Base-by-base conservation (phyloP, 2,113 vertebrate species). In the Scopus umbretta region DNA sequence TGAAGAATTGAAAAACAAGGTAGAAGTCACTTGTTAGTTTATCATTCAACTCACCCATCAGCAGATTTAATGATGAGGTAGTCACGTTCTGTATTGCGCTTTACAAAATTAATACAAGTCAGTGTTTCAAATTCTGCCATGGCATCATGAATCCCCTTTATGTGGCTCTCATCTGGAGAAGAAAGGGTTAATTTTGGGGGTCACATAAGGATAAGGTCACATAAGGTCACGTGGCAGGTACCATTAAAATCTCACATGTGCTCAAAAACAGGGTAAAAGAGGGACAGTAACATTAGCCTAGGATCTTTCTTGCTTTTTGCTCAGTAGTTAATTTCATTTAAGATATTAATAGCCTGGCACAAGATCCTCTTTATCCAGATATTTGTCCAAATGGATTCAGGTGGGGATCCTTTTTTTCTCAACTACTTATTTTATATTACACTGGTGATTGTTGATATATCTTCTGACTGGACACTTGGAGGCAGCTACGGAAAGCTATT, bases 71-170 rank as follows among this genome's bases (percentile, higher is more conserved):
- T 97, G 59, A 10, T 91, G 68, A 98, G 76, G 68, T 96, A 97
- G 58, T 97, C 93, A 29, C 55, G 89, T 71, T 98, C 97, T 68
- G 81, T 49, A 13, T 30, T 72, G 38, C 78, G 96, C n/a, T 84
- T 71, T 85, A 96, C 93, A 87, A 98, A 98, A 40, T 75, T 88
- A 27, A 98, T 76, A 53, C 97, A 98, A 29, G 97, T 97, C 91
- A 98, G 21, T 15, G 96, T 68, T 92, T 94, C 92, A 75, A 97
- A 98, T 87, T 98, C 97, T 87, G 86, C 86, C 96, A 98, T 97
- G 63, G 97, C 97, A 32, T 97, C 94, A 17, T 32, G 80, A 56
- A 98, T 97, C 7, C 66, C 80, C 13, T 62, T 86, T 27, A 88
- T 13, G 6, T 97, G 80, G 43, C 1, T 63, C 16, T 90, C 80